Percentiles rank a stretch among this genome's conserved stretches.
Evolutionary conservation across 2,888 invertebrate genomes (phyloP).

Genomic region (Drosophila mettleri): DNA sequence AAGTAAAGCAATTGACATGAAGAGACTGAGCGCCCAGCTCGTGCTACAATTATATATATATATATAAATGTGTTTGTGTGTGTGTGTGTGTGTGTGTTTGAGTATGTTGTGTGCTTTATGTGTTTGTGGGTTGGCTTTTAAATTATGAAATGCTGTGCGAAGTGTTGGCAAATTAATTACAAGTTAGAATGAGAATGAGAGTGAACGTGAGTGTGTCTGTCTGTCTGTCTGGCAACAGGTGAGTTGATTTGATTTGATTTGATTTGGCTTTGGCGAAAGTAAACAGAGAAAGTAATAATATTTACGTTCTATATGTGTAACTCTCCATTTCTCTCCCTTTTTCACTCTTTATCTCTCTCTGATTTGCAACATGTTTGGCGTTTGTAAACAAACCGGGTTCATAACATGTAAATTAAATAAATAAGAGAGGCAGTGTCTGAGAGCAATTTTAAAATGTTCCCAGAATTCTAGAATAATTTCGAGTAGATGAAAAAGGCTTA

Average conservation of each 20-base stretch:
- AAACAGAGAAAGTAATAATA: conserved; percentile 1
- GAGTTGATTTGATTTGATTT: conserved; percentile 30
- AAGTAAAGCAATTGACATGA: conserved; percentile 71
- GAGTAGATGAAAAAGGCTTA: too few relatives aligned
- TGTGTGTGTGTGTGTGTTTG: conserved; percentile 2
- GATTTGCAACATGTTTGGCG: not conserved
- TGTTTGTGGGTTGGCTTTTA: conserved; percentile 22
- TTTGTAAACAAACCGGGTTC: not conserved
- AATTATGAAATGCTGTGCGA: conserved; percentile 34
- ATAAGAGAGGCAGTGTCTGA: not conserved
- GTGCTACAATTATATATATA: not conserved
- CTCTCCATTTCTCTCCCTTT: not conserved
- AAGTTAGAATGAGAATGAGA: not conserved
- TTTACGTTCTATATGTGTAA: not conserved
- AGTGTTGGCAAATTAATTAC: conserved; percentile 61
- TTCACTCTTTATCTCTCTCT: not conserved
- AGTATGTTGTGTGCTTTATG: not conserved
- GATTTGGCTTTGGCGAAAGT: conserved; percentile 17
- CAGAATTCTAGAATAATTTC: too few relatives aligned
- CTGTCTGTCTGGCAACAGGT: conserved; percentile 46
- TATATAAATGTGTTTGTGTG: too few relatives aligned
- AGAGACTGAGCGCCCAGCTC: conserved; percentile 50
- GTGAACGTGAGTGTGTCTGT: not conserved
- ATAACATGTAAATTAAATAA: not conserved
- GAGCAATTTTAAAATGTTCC: too few relatives aligned